phyloP scores from a whole-genome alignment of 2,113 vertebrate species.

The Solenodon paradoxus region DNA sequence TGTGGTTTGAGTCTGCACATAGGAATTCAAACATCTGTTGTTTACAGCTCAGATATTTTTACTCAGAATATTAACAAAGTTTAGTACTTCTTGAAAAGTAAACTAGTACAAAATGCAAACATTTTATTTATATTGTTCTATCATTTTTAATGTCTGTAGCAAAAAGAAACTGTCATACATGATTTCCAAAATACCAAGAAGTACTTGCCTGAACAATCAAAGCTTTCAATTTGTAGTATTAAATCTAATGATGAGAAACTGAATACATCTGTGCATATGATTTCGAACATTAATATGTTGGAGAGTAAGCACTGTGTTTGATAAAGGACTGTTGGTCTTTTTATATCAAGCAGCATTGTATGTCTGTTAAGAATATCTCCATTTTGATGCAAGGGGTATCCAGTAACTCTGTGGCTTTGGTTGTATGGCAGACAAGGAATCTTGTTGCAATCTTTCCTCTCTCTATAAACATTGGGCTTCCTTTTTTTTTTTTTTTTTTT shows the following conservation, averaged over 20 bases:
- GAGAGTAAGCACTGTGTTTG: not conserved
- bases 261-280: not conserved
- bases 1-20: not conserved
- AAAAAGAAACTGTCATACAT: not conserved
- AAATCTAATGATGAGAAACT: not conserved
- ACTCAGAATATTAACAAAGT: slow-evolving; percentile 45
- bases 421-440: too few relatives aligned
- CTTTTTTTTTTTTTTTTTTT: not conserved
- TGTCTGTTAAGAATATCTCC: not conserved
- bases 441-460: not conserved
- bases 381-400: fast-evolving
- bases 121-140: slow-evolving; percentile 28
- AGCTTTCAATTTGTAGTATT: not conserved
- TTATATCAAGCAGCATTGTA: not conserved
- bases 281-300: not conserved
- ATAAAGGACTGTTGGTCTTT: not conserved
- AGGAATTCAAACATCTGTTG: slow-evolving; percentile 51
- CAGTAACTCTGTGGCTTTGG: not conserved
- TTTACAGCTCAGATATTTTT: slow-evolving; percentile 47
- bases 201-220: not conserved
- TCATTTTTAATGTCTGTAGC: slow-evolving; percentile 23
- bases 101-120: slow-evolving; percentile 1
- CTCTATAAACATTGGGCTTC: not conserved
- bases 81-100: slow-evolving; percentile 14
- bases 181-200: not conserved